phyloP scores from a whole-genome alignment of 2,797 vertebrate genomes.

The Micropoecilia bifurca region DNA sequence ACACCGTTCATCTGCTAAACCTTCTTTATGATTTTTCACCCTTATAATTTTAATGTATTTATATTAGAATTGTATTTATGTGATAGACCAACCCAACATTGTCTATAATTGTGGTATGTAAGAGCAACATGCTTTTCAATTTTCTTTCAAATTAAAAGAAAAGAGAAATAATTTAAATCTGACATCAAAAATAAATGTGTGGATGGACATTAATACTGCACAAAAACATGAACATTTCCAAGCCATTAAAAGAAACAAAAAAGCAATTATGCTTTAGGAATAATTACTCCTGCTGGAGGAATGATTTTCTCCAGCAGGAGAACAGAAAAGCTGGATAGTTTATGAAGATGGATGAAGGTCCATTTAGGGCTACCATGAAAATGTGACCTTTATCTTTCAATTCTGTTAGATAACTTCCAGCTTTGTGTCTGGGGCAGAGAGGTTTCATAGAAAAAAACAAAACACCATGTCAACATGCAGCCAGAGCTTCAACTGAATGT shows the following conservation, averaged over 20 bases:
- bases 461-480: neutral
- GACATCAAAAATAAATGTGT: neutral
- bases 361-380: neutral
- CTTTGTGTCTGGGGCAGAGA: neutral
- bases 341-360: neutral
- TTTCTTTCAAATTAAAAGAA: neutral
- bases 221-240: neutral
- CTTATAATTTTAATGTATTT: neutral
- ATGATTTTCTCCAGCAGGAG: neutral
- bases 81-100: neutral
- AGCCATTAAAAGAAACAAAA: neutral
- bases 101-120: neutral
- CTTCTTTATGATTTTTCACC: neutral
- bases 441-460: neutral
- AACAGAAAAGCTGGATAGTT: neutral
- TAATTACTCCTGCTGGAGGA: neutral
- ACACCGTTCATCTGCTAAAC: neutral
- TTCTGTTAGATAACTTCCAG: neutral
- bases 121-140: neutral
- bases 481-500: neutral
- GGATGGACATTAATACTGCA: neutral
- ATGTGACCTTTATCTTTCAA: neutral
- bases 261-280: neutral
- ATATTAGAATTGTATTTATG: neutral
- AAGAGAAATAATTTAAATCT: neutral